Evolutionary conservation across 2,797 vertebrate genomes (phyloP), one percentile per base, ranked within the genome.

Genomic region (Anabacerthia variegaticeps): DNA sequence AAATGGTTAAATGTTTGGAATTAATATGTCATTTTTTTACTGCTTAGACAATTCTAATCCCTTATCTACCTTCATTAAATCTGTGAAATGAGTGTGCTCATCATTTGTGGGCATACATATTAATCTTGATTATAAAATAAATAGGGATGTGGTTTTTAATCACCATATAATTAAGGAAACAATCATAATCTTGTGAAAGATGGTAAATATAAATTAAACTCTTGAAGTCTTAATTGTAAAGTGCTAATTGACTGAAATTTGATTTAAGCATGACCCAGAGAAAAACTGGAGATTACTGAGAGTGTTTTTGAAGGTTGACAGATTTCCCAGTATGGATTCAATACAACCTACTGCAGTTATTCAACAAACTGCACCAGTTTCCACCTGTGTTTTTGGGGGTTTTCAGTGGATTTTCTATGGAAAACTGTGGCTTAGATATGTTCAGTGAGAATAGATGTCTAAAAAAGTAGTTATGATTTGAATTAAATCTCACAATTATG

Each of bases 121-220:
- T 95, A 88, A 82, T 92, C 80, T 82, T 80, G 41, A 71, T 93
- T 88, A 76, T 56, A 46, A 87, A 76, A 80, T 72, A 67, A 74
- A 91, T 30, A 12, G 7, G 16, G 22, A 79, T 76, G 58, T 71
- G 48, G 1, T 28, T 94, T 90, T 73, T 91, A 82, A 84, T 78
- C 49, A 79, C 63, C 39, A 19, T 34, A 61, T 85, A 80, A 91
- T 80, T 89, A 77, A 86, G 19, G 48, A 74, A 89, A 91, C 28
- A 87, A 51, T 63, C 24, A 65, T 76, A 91, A 93, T 77, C 63
- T 54, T 28, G 26, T 43, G 37, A 74, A 79, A 77, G 30, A 71
- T 43, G n/a, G 36, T 34, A 95, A 94, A 94, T 80, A 80, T 30
- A 92, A 83, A 89, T 92, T 73, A 54, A 95, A 61, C 16, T 46